These are phyloP conservation scores for Peromyscus melanophrys DNA, from an alignment of 2,797 vertebrate genomes.

Conservation along the genomic window DNA sequence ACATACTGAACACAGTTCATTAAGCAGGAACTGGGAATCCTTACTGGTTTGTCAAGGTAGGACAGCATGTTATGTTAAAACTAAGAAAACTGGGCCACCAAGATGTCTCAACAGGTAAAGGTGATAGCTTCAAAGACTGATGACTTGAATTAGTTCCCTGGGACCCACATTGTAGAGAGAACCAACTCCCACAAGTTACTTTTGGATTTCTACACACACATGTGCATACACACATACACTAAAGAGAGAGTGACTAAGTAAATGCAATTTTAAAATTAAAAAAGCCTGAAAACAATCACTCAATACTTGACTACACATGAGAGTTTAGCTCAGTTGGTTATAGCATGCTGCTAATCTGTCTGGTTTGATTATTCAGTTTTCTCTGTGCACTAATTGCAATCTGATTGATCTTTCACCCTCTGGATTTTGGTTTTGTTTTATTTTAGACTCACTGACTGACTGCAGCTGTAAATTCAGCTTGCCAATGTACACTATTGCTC, in stretches of 20 bases:
- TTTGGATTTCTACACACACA: neutral
- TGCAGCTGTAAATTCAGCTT: slow-evolving; percentile 67
- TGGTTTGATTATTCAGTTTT: neutral
- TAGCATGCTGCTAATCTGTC: neutral
- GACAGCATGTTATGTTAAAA: neutral
- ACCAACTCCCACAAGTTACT: neutral
- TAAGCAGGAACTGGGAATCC: neutral
- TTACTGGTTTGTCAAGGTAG: neutral
- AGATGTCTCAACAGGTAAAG: neutral
- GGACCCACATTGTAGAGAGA: neutral
- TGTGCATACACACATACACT: neutral
- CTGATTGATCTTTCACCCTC: slow-evolving; percentile 48
- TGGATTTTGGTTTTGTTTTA: slow-evolving; percentile 60
- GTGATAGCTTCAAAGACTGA: neutral
- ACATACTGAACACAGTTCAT: neutral
- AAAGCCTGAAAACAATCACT: neutral
- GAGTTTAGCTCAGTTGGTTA: neutral
- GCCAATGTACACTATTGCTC: slow-evolving; percentile 61
- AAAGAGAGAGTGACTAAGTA: neutral
- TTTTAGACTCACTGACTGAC: neutral
- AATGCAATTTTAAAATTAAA: neutral
- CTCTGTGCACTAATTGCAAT: slow-evolving; percentile 27
- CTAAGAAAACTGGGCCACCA: neutral
- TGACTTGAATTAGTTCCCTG: neutral
- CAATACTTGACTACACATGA: neutral